Conservation (phyloP, 2,888 invertebrate genomes). For the Anthrax anthrax region DNA sequence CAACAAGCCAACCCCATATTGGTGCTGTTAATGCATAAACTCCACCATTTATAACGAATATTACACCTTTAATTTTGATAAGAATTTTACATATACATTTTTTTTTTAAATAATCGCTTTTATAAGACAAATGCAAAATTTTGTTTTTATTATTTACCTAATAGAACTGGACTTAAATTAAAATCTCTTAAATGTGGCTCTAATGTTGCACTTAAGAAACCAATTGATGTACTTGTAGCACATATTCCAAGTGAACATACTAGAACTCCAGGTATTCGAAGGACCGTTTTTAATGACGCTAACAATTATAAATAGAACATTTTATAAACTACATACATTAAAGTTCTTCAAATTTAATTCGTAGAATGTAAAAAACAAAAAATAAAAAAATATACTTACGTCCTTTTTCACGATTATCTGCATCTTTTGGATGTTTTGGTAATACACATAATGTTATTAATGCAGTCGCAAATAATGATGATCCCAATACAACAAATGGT, state of each 20-base stretch:
- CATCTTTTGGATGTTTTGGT: constrained; percentile 45
- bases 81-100: too few relatives aligned
- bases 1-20: constrained; percentile 66
- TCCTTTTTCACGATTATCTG: constrained; percentile 41
- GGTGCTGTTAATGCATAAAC: constrained; percentile 68
- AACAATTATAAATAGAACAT: not conserved
- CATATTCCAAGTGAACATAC: constrained; percentile 57
- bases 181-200: constrained; percentile 63
- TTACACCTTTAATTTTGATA: constrained; percentile 47
- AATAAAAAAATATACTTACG: constrained; percentile 36
- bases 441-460: constrained; percentile 58
- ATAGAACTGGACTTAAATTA: constrained; percentile 12
- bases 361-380: not conserved
- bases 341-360: not conserved
- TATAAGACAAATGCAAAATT: too few relatives aligned
- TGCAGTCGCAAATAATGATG: constrained; percentile 57
- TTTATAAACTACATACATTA: not conserved
- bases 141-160: constrained; percentile 12
- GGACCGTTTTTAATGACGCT: constrained; percentile 49
- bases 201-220: constrained; percentile 77
- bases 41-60: constrained; percentile 75
- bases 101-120: too few relatives aligned
- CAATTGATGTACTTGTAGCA: constrained; percentile 66
- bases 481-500: constrained; percentile 69
- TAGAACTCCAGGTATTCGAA: constrained; percentile 60